Evolutionary conservation across 2,797 vertebrate genomes (phyloP).

Genomic region (Neoniphon sammara): DNA sequence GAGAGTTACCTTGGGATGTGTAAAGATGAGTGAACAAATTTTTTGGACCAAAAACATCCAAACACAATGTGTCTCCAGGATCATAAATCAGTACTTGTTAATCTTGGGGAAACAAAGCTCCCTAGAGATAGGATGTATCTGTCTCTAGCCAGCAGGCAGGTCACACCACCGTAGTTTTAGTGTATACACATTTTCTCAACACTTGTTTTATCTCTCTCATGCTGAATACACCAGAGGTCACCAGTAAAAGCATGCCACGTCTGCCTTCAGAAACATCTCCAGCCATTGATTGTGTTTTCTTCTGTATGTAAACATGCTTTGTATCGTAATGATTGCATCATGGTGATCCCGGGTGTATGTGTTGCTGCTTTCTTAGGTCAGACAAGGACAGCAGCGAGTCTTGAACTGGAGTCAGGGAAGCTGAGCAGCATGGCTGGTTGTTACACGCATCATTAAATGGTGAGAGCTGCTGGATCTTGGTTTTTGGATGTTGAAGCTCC

Average conservation of each 20-base stretch:
- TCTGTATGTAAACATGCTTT: slow-evolving; percentile 11
- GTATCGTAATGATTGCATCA: slow-evolving; percentile 1
- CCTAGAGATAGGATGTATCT: slow-evolving; percentile 21
- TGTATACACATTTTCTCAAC: slow-evolving; percentile 1
- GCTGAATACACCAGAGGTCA: slow-evolving; percentile 20
- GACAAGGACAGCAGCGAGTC: neutral
- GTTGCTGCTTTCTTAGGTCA: neutral
- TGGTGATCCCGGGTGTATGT: neutral
- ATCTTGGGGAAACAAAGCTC: slow-evolving; percentile 56
- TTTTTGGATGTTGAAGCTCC: slow-evolving; percentile 16
- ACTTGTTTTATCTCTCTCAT: slow-evolving; percentile 20
- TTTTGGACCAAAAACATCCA: slow-evolving; percentile 52
- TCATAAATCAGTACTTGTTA: slow-evolving; percentile 70
- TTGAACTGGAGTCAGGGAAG: slow-evolving; percentile 6
- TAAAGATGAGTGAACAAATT: slow-evolving; percentile 46
- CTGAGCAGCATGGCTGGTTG: slow-evolving; percentile 23
- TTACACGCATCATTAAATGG: slow-evolving; percentile 39
- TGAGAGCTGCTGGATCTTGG: neutral
- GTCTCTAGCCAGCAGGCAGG: slow-evolving; percentile 27
- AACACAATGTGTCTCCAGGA: slow-evolving; percentile 43
- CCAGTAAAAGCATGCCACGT: neutral
- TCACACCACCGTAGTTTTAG: slow-evolving; percentile 33
- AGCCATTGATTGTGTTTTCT: slow-evolving; percentile 21
- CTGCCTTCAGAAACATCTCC: slow-evolving; percentile 16
- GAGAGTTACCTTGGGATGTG: slow-evolving; percentile 50